A percentile compares a stretch with the other conserved stretches of the same genome.
These are phyloP conservation scores for Lagodon rhomboides DNA, from an alignment of 2,797 vertebrate species.

Conservation along the genomic window DNA sequence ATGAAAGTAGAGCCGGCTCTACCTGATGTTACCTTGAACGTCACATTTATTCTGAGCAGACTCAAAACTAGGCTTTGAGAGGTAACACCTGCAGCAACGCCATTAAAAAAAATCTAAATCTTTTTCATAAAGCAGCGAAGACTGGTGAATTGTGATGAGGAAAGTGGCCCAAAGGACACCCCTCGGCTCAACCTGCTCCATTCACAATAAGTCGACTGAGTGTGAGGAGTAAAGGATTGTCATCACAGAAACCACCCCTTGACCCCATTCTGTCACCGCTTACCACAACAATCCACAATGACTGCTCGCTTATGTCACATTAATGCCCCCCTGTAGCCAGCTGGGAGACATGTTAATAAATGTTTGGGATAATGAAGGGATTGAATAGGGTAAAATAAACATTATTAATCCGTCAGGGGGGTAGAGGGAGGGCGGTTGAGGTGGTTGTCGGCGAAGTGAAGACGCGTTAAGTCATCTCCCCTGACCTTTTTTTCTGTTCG, in stretches of 20 bases:
- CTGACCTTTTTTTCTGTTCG: conserved; percentile 45
- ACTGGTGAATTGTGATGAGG: not conserved
- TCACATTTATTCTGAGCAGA: not conserved
- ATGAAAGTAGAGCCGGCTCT: not conserved
- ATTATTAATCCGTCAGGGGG: conserved; percentile 43
- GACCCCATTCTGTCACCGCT: conserved; percentile 61
- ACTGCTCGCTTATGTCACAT: conserved; percentile 23
- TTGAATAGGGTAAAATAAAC: conserved; percentile 49
- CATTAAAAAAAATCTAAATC: not conserved
- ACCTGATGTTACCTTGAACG: not conserved
- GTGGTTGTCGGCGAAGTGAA: conserved; percentile 31
- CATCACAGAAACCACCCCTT: conserved; percentile 37
- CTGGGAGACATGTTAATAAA: conserved; percentile 53
- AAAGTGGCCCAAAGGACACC: not conserved
- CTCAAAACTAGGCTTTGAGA: not conserved
- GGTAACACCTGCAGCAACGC: too few relatives aligned
- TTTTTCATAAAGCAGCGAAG: not conserved
- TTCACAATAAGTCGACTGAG: conserved; percentile 21
- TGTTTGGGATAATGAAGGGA: conserved; percentile 33
- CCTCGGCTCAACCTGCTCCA: not conserved
- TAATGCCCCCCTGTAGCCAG: conserved; percentile 38
- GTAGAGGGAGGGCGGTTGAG: not conserved
- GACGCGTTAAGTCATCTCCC: conserved; percentile 42
- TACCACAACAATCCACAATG: conserved; percentile 41
- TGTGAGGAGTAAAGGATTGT: conserved; percentile 38